Base-by-base conservation (phyloP, 2,113 vertebrate species). In the Ariopsis seemanni region DNA sequence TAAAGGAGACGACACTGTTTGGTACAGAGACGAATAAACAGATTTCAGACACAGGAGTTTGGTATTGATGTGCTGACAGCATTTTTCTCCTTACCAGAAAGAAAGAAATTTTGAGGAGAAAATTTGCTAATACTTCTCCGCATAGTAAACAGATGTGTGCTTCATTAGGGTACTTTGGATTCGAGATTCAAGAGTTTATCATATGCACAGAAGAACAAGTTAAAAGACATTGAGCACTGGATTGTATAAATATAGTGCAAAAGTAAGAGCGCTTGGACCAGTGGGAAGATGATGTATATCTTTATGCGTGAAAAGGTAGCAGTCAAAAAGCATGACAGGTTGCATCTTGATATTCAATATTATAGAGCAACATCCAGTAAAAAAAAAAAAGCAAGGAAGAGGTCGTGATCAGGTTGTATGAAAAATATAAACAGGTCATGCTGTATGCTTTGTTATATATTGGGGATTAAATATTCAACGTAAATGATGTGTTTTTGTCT, bases 91-190 rank as follows among this genome's bases (percentile, higher is more conserved):
- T 67, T 42, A 42, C 30, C 69, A 83, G 52, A 11, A 53, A 53
- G 10, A 20, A 83, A 52, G 20, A 52, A 83, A 83, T 65, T 86
- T 53, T 20, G 27, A 62, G 75, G 71, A 75, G 72, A 78, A 48
- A 63, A 86, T 34, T 62, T 11, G 77, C 57, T 71, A 74, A 85
- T 77, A 81, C 82, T 88, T 88, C 65, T 67, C 58, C 25, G n/a
- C 27, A 74, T 84, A 15, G 34, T 18, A 4, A 88, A 77, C 85
- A 65, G 75, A 60, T 78, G 83, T 85, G 58, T 58, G 79, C 71
- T 80, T 79, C 57, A 80, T 80, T 72, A 69, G 65, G 67, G 60
- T 63, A 67, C 55, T 52, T 72, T 85, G n/a, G 15, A 57, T 17
- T 79, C 52, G 53, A 18, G n/a, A 57, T 57, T 30, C n/a, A 17